These are phyloP conservation scores for Smutsia gigantea DNA, from an alignment of 2,797 vertebrate genomes.

Conservation along the genomic window DNA sequence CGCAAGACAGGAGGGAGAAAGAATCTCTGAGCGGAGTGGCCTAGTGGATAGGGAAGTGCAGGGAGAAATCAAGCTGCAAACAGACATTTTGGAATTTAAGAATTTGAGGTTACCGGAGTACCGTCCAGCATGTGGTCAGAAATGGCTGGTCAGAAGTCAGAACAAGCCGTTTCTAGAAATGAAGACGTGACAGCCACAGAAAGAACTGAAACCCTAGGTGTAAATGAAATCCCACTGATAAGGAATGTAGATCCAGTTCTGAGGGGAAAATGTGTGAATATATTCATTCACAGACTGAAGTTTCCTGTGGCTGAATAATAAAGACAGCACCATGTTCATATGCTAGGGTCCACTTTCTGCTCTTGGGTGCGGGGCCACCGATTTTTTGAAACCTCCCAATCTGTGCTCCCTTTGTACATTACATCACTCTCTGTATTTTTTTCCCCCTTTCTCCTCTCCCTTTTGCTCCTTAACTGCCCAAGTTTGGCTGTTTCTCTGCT, in stretches of 20 bases:
- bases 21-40: background rate
- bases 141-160: background rate
- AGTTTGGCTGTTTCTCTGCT: background rate
- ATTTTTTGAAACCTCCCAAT: background rate
- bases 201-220: background rate
- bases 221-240: background rate
- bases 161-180: background rate
- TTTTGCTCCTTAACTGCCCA: background rate
- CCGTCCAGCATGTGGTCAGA: background rate
- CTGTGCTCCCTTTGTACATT: background rate
- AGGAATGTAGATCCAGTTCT: background rate
- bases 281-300: background rate
- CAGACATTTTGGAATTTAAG: background rate
- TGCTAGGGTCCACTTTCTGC: background rate
- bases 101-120: background rate
- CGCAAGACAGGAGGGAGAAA: too few relatives aligned
- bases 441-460: background rate
- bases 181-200: rapidly evolving
- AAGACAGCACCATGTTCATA: background rate
- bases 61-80: too few relatives aligned
- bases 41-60: background rate
- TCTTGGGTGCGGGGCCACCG: rapidly evolving
- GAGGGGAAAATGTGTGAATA: background rate
- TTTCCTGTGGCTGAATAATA: background rate
- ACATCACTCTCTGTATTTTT: background rate